Conservation (phyloP, 2,888 invertebrate genomes). For the Leptinotarsa juncta region DNA sequence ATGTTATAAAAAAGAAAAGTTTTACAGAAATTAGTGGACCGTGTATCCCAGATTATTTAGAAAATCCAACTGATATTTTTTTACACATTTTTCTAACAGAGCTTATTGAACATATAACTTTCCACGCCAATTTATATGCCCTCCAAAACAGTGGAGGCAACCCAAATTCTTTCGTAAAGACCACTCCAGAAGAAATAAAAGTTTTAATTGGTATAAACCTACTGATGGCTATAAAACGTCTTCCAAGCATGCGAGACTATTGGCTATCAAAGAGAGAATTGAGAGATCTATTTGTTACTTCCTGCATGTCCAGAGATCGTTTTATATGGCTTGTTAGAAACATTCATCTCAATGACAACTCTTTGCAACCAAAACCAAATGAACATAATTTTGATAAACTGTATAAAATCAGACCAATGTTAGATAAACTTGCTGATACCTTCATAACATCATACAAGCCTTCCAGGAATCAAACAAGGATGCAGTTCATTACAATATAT, state of each 20-base stretch:
- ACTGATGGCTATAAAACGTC: constrained; percentile 35
- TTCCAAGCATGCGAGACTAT: constrained; percentile 32
- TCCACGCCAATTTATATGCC: constrained; percentile 17
- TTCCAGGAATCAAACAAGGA: constrained; percentile 39
- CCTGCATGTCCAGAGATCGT: constrained; percentile 31
- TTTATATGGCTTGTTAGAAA: constrained; percentile 40
- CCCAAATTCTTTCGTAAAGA: constrained; percentile 4
- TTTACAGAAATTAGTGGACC: no score
- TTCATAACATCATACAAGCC: constrained; percentile 41
- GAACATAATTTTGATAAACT: constrained; percentile 41
- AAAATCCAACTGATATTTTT: constrained; percentile 17
- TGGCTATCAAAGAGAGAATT: constrained; percentile 28
- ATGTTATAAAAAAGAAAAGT: neutral
- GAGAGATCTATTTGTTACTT: constrained; percentile 27
- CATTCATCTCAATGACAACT: constrained; percentile 46
- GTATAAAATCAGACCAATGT: constrained; percentile 42
- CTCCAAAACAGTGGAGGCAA: constrained; percentile 13
- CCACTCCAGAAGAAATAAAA: constrained; percentile 25
- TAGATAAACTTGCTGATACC: constrained; percentile 37
- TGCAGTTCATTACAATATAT: constrained; percentile 45
- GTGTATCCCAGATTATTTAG: no score
- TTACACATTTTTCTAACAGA: constrained; percentile 14
- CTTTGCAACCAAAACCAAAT: constrained; percentile 30
- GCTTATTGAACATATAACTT: constrained; percentile 18
- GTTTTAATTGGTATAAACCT: constrained; percentile 33